Evolutionary conservation across 2,888 invertebrate species (phyloP).

Genomic region (Stenurella melanura): DNA sequence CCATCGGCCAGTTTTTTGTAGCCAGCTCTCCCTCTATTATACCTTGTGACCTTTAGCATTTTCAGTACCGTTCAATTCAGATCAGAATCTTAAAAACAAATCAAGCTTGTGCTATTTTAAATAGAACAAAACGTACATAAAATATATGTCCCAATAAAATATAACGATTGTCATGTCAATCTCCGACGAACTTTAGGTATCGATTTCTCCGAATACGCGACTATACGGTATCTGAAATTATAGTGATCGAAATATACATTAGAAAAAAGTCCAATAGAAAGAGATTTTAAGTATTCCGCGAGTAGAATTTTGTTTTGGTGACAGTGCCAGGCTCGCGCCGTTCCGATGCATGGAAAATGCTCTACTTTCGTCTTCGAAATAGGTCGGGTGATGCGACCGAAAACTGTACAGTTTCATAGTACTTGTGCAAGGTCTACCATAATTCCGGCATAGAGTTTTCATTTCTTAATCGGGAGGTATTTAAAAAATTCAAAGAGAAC

Average conservation of each 20-base stretch:
- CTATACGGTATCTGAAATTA: conserved; percentile 11
- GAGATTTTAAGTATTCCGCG: conserved; percentile 24
- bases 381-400: neutral
- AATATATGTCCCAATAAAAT: conserved; percentile 1
- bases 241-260: conserved; percentile 1
- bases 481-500: no score
- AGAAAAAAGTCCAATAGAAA: conserved; percentile 23
- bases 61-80: neutral
- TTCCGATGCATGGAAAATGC: conserved; percentile 51
- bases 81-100: neutral
- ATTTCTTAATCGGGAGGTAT: no score
- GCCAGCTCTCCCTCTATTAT: no score
- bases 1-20: no score
- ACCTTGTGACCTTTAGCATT: neutral
- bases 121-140: conserved; percentile 1
- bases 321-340: conserved; percentile 61
- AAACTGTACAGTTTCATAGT: neutral
- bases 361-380: neutral
- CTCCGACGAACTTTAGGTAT: neutral
- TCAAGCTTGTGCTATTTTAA: neutral
- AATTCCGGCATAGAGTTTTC: no score
- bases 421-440: no score
- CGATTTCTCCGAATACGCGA: conserved; percentile 15
- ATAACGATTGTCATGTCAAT: neutral
- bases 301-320: conserved; percentile 47